These are phyloP conservation scores for Oncopodura yosiiana DNA, from an alignment of 1,140 invertebrate genomes.

Conservation along the genomic window DNA sequence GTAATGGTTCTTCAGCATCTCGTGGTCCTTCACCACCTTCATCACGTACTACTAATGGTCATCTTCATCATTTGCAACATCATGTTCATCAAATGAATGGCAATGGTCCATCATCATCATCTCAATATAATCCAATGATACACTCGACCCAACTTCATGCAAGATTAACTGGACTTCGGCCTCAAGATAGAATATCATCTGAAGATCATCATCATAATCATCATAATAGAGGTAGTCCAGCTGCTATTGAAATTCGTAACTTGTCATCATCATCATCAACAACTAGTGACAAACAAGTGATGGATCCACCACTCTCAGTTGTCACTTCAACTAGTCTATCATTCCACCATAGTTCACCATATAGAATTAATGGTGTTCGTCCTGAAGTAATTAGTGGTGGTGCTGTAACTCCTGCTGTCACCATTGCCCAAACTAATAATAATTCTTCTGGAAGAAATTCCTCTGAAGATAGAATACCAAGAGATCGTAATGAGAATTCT, in stretches of 20 bases:
- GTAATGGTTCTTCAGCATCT: not conserved
- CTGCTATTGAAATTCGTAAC: conserved; percentile 20
- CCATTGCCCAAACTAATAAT: conserved; percentile 36
- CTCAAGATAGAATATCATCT: conserved; percentile 43
- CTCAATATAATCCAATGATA: conserved; percentile 23
- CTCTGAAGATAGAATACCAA: too few relatives aligned
- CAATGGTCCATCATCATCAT: conserved; percentile 22
- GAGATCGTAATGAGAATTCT: too few relatives aligned
- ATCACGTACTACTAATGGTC: not conserved
- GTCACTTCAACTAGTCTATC: conserved; percentile 36
- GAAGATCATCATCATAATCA: conserved; percentile 37
- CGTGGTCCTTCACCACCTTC: conserved; percentile 7
- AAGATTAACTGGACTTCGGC: conserved; percentile 45
- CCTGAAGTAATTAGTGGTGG: conserved; percentile 64
- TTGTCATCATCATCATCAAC: too few relatives aligned
- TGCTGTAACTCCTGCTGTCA: conserved; percentile 45
- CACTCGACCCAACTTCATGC: conserved; percentile 39
- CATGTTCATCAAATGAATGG: conserved; percentile 3
- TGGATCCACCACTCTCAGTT: conserved; percentile 26
- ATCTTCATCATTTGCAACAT: conserved; percentile 3
- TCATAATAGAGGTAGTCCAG: conserved; percentile 8
- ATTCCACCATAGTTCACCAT: conserved; percentile 41
- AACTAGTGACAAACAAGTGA: too few relatives aligned
- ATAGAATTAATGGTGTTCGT: conserved; percentile 61
- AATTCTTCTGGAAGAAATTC: too few relatives aligned